Evolutionary conservation across 2,113 vertebrate genomes (phyloP).

Genomic region (Brevimyrus niger): DNA sequence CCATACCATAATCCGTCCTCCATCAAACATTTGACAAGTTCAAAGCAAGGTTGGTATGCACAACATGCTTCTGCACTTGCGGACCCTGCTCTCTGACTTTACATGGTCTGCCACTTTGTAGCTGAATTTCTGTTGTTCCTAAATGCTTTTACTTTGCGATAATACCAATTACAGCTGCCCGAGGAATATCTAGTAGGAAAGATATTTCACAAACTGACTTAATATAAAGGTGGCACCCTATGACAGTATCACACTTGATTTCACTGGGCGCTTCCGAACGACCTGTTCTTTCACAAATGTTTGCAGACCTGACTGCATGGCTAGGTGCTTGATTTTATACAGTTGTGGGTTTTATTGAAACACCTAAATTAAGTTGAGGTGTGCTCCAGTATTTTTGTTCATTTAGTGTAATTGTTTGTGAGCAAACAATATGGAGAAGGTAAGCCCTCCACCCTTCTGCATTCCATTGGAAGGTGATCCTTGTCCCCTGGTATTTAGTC

Average conservation of each 20-base stretch:
- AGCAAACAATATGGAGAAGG: background rate
- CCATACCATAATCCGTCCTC: background rate
- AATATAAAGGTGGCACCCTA: background rate
- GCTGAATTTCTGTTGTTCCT: background rate
- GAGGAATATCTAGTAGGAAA: background rate
- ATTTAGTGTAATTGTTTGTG: background rate
- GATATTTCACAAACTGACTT: background rate
- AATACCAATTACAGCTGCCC: background rate
- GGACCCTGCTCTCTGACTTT: background rate
- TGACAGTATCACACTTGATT: background rate
- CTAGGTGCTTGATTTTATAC: background rate
- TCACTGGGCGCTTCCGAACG: background rate
- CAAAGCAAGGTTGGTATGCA: too few species aligned
- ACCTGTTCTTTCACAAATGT: background rate
- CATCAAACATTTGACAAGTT: too few species aligned
- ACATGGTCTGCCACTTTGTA: background rate
- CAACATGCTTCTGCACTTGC: background rate
- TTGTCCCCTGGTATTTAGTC: background rate
- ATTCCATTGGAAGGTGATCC: background rate
- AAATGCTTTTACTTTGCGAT: background rate
- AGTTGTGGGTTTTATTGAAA: too few species aligned
- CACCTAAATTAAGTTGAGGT: background rate
- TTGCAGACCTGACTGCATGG: background rate
- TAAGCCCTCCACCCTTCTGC: background rate
- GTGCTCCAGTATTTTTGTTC: background rate